Conservation (phyloP, 2,888 invertebrate species). For the Cryptocephalus primarius region DNA sequence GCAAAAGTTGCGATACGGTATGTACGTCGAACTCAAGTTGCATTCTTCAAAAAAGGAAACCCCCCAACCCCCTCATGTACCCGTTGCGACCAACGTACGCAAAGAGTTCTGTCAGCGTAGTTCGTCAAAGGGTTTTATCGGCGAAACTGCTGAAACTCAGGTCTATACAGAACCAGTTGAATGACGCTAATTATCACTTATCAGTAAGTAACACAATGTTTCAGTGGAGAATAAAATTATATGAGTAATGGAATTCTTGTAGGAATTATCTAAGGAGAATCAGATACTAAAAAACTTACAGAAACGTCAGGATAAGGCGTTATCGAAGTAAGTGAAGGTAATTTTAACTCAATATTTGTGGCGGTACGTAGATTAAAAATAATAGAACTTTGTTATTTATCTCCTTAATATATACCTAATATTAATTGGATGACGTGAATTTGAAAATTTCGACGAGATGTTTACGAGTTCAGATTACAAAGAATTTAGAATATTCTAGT, state of each 20-base stretch:
- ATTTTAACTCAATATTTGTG: background rate
- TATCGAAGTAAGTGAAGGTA: slow-evolving; percentile 51
- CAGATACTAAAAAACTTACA: slow-evolving; percentile 62
- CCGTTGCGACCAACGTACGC: slow-evolving; percentile 16
- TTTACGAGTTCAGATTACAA: no score
- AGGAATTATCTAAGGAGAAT: slow-evolving; percentile 64
- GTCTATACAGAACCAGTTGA: slow-evolving; percentile 67
- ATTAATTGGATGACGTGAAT: no score
- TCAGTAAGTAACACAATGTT: slow-evolving; percentile 41
- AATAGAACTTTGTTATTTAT: no score
- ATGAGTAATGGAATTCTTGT: slow-evolving; percentile 16
- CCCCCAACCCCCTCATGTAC: slow-evolving; percentile 31
- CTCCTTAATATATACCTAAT: background rate
- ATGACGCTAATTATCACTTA: slow-evolving; percentile 68
- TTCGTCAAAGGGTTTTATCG: slow-evolving; percentile 57
- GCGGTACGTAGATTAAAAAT: no score
- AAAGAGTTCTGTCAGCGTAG: slow-evolving; percentile 16
- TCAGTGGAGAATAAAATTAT: background rate
- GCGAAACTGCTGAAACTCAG: slow-evolving; percentile 66
- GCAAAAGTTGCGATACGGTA: slow-evolving; percentile 32
- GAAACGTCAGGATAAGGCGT: slow-evolving; percentile 67
- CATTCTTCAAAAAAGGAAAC: slow-evolving; percentile 32
- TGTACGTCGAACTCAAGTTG: slow-evolving; percentile 37
- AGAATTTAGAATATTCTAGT: no score
- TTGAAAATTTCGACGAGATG: no score